Evolutionary conservation across 2,888 invertebrate species (phyloP), one percentile per base, ranked within the genome.

Genomic region (Noctuana brunneofusca): DNA sequence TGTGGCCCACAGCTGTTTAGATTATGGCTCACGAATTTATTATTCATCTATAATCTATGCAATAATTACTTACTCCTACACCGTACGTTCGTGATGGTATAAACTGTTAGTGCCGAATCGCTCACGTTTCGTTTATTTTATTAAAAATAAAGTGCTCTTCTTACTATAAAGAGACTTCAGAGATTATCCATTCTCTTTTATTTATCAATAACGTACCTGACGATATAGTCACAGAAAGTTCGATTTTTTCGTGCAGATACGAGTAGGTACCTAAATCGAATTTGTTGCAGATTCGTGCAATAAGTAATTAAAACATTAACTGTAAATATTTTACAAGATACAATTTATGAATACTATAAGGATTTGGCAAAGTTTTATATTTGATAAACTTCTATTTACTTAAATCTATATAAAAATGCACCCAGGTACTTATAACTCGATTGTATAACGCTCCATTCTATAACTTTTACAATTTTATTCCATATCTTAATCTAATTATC

Each of bases 51-150:
- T 48, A 54, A 24, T 48, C 54, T 60, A 54, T 48, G 48, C 46
- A 35, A 54, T 53, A 59, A 59, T 60, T 46, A 50, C 50, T 52
- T 41, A 54, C 60, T 54, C 60, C 60, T 48, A 60, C 60, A 54
- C 46, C 16, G 43, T 5, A 43, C n/a, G 43, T 24, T 48, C 54
- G 38, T 60, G 54, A 54, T 48, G 22, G 38, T 38, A 32, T 54
- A 5, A 53, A 38, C 27, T 20, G 22, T 60, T 48, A 38, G 54
- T 24, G 32, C 60, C n/a, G 18, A 3, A 48, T 24, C 27, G 16
- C 24, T 53, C 59, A 54, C 60, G 54, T 54, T 54, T 32, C n/a
- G 48, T 57, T 57, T 57, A 32, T 60, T 53, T 48, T 48, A 20
- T 20, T 59, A 46, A 46, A 46, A 53, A 20, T 16, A 22, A 3